These are phyloP conservation scores for Ephydatia muelleri DNA, from an alignment of 37 sponge, comb jelly and placozoan genomes.

Conservation along the genomic window DNA sequence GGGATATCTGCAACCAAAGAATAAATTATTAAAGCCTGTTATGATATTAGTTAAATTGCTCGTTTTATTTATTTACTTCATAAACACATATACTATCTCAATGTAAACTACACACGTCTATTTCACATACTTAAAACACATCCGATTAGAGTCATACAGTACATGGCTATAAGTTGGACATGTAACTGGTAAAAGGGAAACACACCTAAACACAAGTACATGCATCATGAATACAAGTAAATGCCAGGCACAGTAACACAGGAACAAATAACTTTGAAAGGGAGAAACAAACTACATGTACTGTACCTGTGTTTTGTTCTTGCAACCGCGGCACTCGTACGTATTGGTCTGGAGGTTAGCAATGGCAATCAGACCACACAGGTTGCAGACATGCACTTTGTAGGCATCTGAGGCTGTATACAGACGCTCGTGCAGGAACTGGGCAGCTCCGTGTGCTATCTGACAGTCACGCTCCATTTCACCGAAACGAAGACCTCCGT, in stretches of 20 bases:
- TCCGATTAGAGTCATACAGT: no score
- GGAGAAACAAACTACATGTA: no score
- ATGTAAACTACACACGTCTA: no score
- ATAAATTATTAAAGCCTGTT: no score
- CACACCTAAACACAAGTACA: no score
- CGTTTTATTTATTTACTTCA: no score
- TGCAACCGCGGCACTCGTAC: conserved; percentile 97
- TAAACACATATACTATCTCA: no score
- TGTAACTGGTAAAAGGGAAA: no score
- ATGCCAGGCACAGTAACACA: neutral
- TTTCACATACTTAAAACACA: no score
- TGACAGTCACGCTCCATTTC: conserved; percentile 99
- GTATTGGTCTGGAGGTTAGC: conserved; percentile 93
- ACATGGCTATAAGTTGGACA: no score
- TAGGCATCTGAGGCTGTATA: conserved; percentile 96
- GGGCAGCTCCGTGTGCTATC: conserved; percentile 98
- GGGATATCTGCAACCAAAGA: conserved; percentile 88
- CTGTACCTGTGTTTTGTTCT: conserved; percentile 97
- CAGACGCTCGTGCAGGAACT: conserved; percentile 97
- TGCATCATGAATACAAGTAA: neutral
- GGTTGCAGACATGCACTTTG: conserved; percentile 91
- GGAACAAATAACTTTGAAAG: neutral
- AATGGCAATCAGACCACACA: conserved; percentile 97
- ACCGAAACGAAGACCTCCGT: conserved; percentile 99
- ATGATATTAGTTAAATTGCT: no score